These are phyloP conservation scores for Baccha elongata DNA, from an alignment of 2,888 invertebrate genomes.

Conservation along the genomic window DNA sequence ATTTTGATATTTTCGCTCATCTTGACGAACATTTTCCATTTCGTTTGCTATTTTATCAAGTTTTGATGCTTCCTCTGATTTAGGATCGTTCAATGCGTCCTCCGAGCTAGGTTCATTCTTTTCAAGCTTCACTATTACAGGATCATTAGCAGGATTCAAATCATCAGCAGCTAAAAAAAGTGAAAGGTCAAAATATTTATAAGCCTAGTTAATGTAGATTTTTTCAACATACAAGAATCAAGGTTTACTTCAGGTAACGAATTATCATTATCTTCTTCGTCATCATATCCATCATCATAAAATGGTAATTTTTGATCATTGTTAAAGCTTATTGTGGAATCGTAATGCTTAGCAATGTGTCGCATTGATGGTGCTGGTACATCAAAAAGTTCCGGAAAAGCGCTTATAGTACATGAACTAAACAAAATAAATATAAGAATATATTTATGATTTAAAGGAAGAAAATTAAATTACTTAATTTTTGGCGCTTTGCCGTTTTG, in stretches of 20 bases:
- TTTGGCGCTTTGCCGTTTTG: slow-evolving; percentile 5
- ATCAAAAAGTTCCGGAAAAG: slow-evolving; percentile 48
- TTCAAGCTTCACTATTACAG: slow-evolving; percentile 14
- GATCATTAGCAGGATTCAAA: neutral
- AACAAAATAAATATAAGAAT: neutral
- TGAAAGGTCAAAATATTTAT: neutral
- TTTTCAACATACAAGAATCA: slow-evolving; percentile 1
- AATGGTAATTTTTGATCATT: slow-evolving; percentile 56
- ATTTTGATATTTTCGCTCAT: neutral
- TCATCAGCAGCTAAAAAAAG: neutral
- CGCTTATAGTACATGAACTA: neutral
- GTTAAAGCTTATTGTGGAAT: slow-evolving; percentile 42
- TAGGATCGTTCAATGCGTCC: neutral
- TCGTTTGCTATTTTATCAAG: neutral
- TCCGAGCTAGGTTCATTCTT: neutral
- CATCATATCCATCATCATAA: slow-evolving; percentile 50
- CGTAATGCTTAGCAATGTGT: neutral
- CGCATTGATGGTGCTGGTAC: neutral
- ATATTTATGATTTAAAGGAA: neutral
- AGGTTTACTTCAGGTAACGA: neutral
- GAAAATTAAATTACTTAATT: neutral
- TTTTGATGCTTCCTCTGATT: neutral
- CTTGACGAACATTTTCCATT: no score
- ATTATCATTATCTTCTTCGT: neutral
- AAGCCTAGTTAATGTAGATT: neutral